These are phyloP conservation scores for Eupithecia vulgata DNA, from an alignment of 2,888 invertebrate genomes.

Conservation along the genomic window DNA sequence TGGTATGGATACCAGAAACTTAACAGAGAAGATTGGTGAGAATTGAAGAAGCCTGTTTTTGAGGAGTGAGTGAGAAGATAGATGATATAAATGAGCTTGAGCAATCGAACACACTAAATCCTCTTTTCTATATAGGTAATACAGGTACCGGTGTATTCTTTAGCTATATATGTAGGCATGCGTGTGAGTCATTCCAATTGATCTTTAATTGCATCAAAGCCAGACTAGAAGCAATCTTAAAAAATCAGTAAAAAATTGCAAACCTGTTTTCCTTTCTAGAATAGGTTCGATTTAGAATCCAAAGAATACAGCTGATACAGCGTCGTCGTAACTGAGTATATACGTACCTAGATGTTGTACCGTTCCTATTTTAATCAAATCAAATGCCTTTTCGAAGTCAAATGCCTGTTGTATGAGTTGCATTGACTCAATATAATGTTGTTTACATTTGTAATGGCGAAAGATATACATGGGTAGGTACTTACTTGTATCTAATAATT, in stretches of 20 bases:
- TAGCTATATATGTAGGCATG: not conserved
- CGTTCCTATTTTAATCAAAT: not conserved
- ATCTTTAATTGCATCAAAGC: not conserved
- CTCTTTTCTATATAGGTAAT: not conserved
- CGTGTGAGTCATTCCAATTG: not conserved
- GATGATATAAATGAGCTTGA: not conserved
- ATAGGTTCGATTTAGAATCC: not conserved
- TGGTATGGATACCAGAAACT: not conserved
- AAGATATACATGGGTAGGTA: too few species aligned
- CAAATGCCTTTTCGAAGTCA: not conserved
- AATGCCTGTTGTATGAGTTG: not conserved
- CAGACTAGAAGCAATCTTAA: constrained; percentile 2
- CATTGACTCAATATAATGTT: not conserved
- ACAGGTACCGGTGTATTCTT: not conserved
- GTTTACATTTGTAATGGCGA: not conserved
- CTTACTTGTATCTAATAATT: too few species aligned
- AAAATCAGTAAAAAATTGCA: not conserved
- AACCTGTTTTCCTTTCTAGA: not conserved
- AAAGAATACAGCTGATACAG: not conserved
- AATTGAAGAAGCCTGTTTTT: too few species aligned
- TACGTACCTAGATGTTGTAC: not conserved
- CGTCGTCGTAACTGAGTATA: not conserved
- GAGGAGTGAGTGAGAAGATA: not conserved
- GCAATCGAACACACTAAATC: not conserved
- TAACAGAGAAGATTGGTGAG: not conserved